phyloP scores from a whole-genome alignment of 2,797 vertebrate genomes.

The Sparus aurata region DNA sequence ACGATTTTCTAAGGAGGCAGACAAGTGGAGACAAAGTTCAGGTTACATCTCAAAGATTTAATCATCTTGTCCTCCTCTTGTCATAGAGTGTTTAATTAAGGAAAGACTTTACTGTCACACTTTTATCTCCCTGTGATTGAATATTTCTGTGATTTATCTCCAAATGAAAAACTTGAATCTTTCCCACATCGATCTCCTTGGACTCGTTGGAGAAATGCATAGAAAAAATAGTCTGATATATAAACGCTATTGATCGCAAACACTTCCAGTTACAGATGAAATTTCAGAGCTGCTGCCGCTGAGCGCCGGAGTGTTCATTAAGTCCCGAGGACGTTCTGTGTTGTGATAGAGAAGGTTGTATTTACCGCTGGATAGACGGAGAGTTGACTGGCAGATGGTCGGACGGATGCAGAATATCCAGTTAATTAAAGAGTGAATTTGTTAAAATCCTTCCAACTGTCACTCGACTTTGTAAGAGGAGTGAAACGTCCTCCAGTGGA shows the following conservation, averaged over 20 bases:
- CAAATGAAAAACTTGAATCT: neutral
- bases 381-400: slow-evolving; percentile 45
- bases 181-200: neutral
- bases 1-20: neutral
- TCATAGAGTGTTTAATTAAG: slow-evolving; percentile 14
- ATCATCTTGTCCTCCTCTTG: slow-evolving; percentile 10
- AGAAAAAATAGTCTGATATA: neutral
- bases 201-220: neutral
- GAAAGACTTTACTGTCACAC: neutral
- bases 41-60: slow-evolving; percentile 6
- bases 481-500: slow-evolving; percentile 1
- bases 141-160: neutral
- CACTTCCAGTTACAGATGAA: neutral
- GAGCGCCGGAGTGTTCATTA: slow-evolving; percentile 14
- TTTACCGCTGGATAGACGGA: slow-evolving; percentile 26
- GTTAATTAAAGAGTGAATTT: slow-evolving; percentile 49
- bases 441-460: slow-evolving; percentile 25
- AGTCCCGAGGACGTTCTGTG: slow-evolving; percentile 30
- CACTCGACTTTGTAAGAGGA: slow-evolving; percentile 1
- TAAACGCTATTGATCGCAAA: neutral
- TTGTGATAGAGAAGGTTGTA: slow-evolving; percentile 22
- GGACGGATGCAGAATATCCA: slow-evolving; percentile 43
- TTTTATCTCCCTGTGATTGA: neutral
- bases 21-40: neutral
- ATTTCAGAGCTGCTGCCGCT: slow-evolving; percentile 1